These are phyloP conservation scores for Imbricaverruca yamaguchii DNA, from an alignment of 2,888 invertebrate species.

Conservation along the genomic window DNA sequence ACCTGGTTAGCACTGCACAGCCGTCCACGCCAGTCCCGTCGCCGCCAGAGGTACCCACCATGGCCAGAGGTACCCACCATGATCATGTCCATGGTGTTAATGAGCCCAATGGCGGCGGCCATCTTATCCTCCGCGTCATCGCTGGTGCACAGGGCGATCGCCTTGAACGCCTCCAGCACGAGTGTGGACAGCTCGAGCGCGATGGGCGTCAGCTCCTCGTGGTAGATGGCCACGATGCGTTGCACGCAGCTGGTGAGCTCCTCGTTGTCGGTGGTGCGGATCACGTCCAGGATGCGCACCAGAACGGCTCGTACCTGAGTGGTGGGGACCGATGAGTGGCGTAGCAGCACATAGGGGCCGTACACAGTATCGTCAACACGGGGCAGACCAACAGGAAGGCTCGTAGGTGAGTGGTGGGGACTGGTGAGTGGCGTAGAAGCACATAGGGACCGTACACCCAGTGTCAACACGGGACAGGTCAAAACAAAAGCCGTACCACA, in stretches of 20 bases:
- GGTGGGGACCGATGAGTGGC: not conserved
- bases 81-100: conserved; percentile 93
- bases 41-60: not conserved
- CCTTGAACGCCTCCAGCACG: conserved; percentile 48
- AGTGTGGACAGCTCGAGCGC: conserved; percentile 93
- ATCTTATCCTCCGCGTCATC: conserved; percentile 91
- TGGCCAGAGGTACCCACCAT: conserved; percentile 49
- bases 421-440: too few species aligned
- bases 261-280: conserved; percentile 94
- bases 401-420: conserved; percentile 53
- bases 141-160: conserved; percentile 20
- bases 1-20: too few species aligned
- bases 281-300: conserved; percentile 76
- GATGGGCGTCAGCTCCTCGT: conserved; percentile 79
- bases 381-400: conserved; percentile 56
- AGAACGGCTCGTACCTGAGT: conserved; percentile 67
- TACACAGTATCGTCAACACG: too few species aligned
- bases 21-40: too few species aligned
- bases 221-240: conserved; percentile 81
- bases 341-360: too few species aligned
- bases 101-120: conserved; percentile 90
- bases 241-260: conserved; percentile 94
- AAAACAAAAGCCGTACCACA: too few species aligned
- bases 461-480: too few species aligned
- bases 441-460: too few species aligned